Base-by-base conservation (phyloP, 2,888 invertebrate genomes). In the Prostheceraeus crozeri region DNA sequence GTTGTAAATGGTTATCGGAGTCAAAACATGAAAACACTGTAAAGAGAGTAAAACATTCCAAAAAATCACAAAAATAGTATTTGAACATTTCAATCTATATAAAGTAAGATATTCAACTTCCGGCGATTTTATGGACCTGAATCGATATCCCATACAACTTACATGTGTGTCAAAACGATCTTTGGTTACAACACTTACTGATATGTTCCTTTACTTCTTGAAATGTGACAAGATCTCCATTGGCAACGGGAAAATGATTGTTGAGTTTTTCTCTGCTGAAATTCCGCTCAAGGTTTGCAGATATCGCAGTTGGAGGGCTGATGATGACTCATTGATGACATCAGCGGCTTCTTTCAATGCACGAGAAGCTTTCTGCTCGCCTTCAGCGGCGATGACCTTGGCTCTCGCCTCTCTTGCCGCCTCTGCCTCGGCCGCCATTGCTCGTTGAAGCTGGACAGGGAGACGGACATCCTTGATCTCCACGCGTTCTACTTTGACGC, bases 311-410 rank as follows among this genome's bases (percentile, higher is more conserved):
- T 85, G 84, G 59, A 87, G 77, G 25, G 87, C 87, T 67, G 85
- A 84, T n/a, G 87, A 86, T 65, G 85, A 85, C 71, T 84, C 84
- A 25, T 82, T 80, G 75, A 89, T 87, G 54, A 89, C 86, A 69
- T 89, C 84, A 1, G 88, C 85, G 4, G 89, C 89, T 77, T 89
- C 88, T 74, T 84, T 85, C 48, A 89, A 78, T 2, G 88, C 86
- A 65, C 84, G 81, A 0, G 88, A 87, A 1, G 89, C 87, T 40
- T 70, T 71, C 64, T 72, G 69, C 58, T 74, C 74, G 10, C 74
- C 74, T 54, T 74, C 73, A 6, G 72, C 73, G 4, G 71, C 71
- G 30, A 73, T 70, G 14, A 73, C 71, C 80, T 91, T 72, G 19
- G 73, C 72, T 35, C 70, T 66, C 30, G 72, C 72, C 55, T 73